Evolutionary conservation across 1,140 invertebrate genomes (phyloP).

Genomic region (Pomacea maculata): DNA sequence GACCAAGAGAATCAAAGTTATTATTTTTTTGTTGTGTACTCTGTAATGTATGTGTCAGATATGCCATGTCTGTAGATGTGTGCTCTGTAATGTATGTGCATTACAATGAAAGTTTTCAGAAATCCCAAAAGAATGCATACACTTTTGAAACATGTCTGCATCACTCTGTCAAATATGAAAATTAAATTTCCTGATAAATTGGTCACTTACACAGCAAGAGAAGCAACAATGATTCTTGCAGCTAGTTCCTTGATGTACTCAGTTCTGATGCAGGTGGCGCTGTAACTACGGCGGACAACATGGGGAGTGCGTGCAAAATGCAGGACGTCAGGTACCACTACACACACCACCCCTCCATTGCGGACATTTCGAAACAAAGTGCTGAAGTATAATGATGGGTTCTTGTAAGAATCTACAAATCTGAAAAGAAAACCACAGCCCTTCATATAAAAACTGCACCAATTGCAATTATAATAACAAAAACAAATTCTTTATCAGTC

Average conservation of each 20-base stretch:
- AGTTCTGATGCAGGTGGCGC: constrained; percentile 59
- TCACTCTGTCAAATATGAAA: not conserved
- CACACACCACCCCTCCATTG: constrained; percentile 57
- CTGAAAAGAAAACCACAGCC: constrained; percentile 36
- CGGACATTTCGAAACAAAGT: constrained; percentile 56
- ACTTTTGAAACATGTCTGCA: too few relatives aligned
- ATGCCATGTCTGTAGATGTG: too few relatives aligned
- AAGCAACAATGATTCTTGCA: constrained; percentile 56
- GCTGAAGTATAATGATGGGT: constrained; percentile 54
- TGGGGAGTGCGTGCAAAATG: constrained; percentile 57
- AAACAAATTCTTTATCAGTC: not conserved
- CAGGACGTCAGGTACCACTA: constrained; percentile 61
- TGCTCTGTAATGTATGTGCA: too few relatives aligned
- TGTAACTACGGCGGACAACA: constrained; percentile 56
- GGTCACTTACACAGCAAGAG: constrained; percentile 55
- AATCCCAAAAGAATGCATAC: too few relatives aligned
- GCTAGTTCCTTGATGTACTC: constrained; percentile 64
- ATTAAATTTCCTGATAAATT: not conserved
- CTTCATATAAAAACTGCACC: too few relatives aligned
- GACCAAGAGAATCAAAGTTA: too few relatives aligned
- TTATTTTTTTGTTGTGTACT: too few relatives aligned
- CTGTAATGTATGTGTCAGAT: too few relatives aligned
- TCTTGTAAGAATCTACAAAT: constrained; percentile 58
- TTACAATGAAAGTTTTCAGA: too few relatives aligned
- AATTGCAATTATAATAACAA: not conserved